phyloP scores from a whole-genome alignment of 2,113 vertebrate genomes.

The Sebastes schlegelii region DNA sequence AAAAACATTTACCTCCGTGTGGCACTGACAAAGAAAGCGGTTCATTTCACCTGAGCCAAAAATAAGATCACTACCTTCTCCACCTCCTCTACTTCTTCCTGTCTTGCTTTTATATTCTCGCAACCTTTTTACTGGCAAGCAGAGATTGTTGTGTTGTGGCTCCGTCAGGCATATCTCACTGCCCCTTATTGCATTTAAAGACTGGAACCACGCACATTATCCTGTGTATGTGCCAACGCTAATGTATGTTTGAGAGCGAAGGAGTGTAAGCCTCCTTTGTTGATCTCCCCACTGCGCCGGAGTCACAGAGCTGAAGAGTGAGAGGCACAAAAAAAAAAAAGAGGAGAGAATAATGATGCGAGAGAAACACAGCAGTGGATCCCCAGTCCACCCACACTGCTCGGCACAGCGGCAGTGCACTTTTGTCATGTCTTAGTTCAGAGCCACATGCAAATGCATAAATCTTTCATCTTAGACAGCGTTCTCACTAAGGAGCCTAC shows the following conservation, averaged over 20 bases:
- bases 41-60: conserved; percentile 51
- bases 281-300: conserved; percentile 73
- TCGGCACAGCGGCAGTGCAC: conserved; percentile 73
- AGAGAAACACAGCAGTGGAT: conserved; percentile 78
- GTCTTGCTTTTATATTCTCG: conserved; percentile 32
- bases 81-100: conserved; percentile 27
- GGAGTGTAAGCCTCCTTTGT: conserved; percentile 70
- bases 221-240: conserved; percentile 57
- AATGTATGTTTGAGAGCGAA: conserved; percentile 73
- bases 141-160: conserved; percentile 40
- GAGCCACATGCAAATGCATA: conserved; percentile 78
- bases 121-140: conserved; percentile 47
- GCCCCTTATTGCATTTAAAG: conserved; percentile 53
- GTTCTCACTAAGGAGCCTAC: conserved; percentile 59
- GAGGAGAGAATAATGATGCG: conserved; percentile 78
- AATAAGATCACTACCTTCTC: conserved; percentile 35
- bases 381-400: conserved; percentile 79
- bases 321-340: conserved; percentile 50
- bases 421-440: conserved; percentile 81
- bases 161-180: conserved; percentile 57
- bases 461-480: conserved; percentile 80
- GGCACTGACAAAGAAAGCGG: conserved; percentile 26
- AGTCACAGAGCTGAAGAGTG: conserved; percentile 75
- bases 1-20: conserved; percentile 38
- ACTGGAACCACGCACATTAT: conserved; percentile 56